Evolutionary conservation across 2,113 vertebrate species (phyloP).

Genomic region (Cervus canadensis): DNA sequence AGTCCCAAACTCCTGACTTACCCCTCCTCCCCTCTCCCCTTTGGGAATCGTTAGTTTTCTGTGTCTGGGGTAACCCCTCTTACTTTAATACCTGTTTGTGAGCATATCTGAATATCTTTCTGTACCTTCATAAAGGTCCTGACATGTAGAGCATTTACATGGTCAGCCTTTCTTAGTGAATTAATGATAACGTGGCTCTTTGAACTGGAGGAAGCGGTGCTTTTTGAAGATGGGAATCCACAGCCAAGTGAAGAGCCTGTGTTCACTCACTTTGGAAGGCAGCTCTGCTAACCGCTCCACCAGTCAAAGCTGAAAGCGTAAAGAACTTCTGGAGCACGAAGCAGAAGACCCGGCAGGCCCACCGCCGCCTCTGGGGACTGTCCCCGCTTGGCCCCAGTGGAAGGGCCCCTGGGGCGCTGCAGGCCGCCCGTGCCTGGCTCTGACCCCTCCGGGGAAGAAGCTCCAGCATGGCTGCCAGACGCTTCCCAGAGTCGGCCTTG

Average conservation of each 20-base stretch:
- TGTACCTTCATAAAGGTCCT: not conserved
- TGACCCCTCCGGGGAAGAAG: not conserved
- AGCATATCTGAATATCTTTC: not conserved
- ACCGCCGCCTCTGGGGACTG: too few species aligned
- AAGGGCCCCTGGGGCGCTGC: not conserved
- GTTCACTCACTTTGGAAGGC: not conserved
- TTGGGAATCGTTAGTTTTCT: rapidly evolving
- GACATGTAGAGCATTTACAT: not conserved
- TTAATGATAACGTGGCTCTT: not conserved
- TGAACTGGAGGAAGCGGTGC: not conserved
- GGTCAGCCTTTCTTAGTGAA: not conserved
- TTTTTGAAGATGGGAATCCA: not conserved
- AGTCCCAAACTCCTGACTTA: not conserved
- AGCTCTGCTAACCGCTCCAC: not conserved
- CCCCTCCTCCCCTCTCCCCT: not conserved
- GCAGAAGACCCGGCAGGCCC: not conserved
- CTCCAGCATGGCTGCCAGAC: not conserved
- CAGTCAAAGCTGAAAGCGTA: not conserved
- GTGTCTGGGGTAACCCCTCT: not conserved
- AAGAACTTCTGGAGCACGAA: not conserved
- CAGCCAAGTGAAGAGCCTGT: not conserved
- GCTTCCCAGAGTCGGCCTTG: rapidly evolving
- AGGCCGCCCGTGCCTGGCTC: not conserved
- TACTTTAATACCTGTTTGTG: not conserved
- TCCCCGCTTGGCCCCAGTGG: rapidly evolving